phyloP scores from a whole-genome alignment of 2,113 vertebrate genomes.

The Xenopus laevis region DNA sequence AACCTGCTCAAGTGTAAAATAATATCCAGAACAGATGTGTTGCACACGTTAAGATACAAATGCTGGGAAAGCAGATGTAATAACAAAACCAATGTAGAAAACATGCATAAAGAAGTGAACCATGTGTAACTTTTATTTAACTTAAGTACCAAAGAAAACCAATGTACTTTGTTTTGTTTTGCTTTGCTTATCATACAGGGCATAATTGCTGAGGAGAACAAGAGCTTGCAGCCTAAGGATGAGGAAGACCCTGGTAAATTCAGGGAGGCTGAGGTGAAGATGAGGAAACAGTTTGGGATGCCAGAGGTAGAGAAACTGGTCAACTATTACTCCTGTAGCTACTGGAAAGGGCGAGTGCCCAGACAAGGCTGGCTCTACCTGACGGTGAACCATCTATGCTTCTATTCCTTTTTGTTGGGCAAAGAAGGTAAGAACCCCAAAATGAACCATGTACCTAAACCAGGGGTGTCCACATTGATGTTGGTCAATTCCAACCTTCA shows the following conservation, averaged over 20 bases:
- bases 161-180: too few relatives aligned
- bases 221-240: conserved; percentile 74
- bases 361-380: conserved; percentile 97
- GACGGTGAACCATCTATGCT: conserved; percentile 92
- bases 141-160: too few relatives aligned
- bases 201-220: conserved; percentile 95
- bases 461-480: neutral
- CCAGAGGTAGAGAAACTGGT: conserved; percentile 94
- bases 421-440: conserved; percentile 82
- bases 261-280: conserved; percentile 92
- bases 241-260: conserved; percentile 94
- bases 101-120: too few relatives aligned
- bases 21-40: too few relatives aligned
- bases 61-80: too few relatives aligned
- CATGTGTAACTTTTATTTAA: too few relatives aligned
- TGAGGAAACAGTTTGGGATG: conserved; percentile 94
- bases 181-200: conserved; percentile 64
- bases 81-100: too few relatives aligned
- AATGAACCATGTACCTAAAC: neutral
- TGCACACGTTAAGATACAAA: too few relatives aligned
- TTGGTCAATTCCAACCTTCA: too few relatives aligned
- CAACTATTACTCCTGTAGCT: conserved; percentile 98
- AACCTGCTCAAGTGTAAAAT: too few relatives aligned
- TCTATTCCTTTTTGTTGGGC: conserved; percentile 94
- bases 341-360: conserved; percentile 92